Conservation (phyloP, 2,113 vertebrate genomes). For the Brachirus orientalis region DNA sequence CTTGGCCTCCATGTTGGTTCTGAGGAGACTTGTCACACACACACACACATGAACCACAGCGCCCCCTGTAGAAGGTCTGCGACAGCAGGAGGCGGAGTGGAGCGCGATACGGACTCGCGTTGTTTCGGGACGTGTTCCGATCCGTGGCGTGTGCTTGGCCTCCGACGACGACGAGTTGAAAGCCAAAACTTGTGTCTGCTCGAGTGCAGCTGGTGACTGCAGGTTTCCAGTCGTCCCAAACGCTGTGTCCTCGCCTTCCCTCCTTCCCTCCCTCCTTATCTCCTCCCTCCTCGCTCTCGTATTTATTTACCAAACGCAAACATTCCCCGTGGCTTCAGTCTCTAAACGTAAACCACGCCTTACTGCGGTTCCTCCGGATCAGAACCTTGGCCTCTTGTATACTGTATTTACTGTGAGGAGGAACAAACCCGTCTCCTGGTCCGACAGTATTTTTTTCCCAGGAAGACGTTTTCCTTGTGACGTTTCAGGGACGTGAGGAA, state of each 20-base stretch:
- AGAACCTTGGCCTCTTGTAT: slow-evolving; percentile 41
- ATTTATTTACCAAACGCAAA: slow-evolving; percentile 75
- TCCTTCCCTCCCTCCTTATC: slow-evolving; percentile 30
- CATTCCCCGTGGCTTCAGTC: slow-evolving; percentile 77
- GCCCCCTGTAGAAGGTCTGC: no score
- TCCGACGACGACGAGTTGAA: slow-evolving; percentile 53
- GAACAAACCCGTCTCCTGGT: slow-evolving; percentile 20
- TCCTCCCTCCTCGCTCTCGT: slow-evolving; percentile 40
- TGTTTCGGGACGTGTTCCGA: no score
- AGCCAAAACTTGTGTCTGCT: slow-evolving; percentile 64
- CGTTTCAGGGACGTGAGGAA: slow-evolving; percentile 62
- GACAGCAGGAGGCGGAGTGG: no score
- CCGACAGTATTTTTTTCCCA: slow-evolving; percentile 62
- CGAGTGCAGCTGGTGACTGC: slow-evolving; percentile 79
- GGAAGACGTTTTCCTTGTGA: slow-evolving; percentile 43
- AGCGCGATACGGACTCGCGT: no score
- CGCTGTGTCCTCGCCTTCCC: slow-evolving; percentile 28
- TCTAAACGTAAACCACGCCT: slow-evolving; percentile 68
- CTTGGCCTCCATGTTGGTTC: no score
- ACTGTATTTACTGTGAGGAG: slow-evolving; percentile 54
- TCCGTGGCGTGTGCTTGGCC: slow-evolving; percentile 51
- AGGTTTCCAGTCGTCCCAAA: slow-evolving; percentile 80
- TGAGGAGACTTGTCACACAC: slow-evolving; percentile 14
- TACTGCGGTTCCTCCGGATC: slow-evolving; percentile 58
- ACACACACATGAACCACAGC: no score